Evolutionary conservation across 2,113 vertebrate genomes (phyloP), one percentile per base, ranked within the genome.

Genomic region (Benthochromis sp.): DNA sequence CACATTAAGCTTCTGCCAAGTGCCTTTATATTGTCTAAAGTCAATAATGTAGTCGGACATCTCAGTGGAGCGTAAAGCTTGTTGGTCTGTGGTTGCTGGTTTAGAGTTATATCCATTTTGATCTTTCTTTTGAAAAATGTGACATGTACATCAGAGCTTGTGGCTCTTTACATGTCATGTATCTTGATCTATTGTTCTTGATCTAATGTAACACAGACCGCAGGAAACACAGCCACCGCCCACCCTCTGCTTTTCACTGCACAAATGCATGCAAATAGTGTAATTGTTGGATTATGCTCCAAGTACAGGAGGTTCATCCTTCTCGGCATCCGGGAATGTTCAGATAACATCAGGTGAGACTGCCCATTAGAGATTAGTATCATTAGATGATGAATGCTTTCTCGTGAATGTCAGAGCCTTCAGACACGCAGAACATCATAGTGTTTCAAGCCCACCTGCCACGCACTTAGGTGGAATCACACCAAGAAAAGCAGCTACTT

Each of bases 311-410:
- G 52, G 21, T 13, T 17, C 3, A 5, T 47, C 21, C 73, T 90
- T 52, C 16, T 73, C 54, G 81, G 55, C 36, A 81, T 71, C 40
- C 52, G 63, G 69, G 21, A 31, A 57, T 52, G 73, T 59, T 52
- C n/a, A 66, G 86, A 84, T 86, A 86, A 54, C 82, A 71, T 66
- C 52, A 88, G 83, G 27, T 53, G 43, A 81, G 40, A 29, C 50
- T 63, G 78, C 52, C 69, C 50, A 50, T 79, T 81, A 89, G 71
- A 92, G 71, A 89, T 88, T 81, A 79, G 82, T 82, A 69, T 89
- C 81, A 27, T 57, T 63, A 89, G 81, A 86, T 86, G 89, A 94
- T 80, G 53, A 92, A 93, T 83, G 83, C 71, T 84, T 90, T 84
- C 79, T 78, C 53, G 66, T 90, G 86, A 93, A 88, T 86, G 90